A percentile compares a stretch with the other conserved stretches of the same genome.
Conservation (phyloP, 1,140 invertebrate genomes). For the Drosophila auraria region DNA sequence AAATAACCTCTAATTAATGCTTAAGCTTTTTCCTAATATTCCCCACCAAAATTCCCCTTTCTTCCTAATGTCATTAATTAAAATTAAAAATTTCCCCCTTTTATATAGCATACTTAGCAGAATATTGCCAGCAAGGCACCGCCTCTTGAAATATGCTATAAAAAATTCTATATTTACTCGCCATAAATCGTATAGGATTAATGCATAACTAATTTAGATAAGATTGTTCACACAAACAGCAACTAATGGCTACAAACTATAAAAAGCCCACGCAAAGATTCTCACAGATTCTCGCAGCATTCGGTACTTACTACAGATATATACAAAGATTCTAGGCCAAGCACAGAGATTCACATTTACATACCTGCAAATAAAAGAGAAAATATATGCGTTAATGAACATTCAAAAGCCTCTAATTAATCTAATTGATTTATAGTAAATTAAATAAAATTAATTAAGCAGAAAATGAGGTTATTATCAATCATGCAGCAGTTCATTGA, state of each 20-base stretch:
- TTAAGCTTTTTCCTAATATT: background rate
- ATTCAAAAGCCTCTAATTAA: slow-evolving; percentile 1
- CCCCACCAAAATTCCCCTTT: background rate
- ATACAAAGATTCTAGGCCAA: background rate
- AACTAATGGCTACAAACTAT: background rate
- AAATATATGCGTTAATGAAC: slow-evolving; percentile 6
- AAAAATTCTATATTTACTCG: background rate
- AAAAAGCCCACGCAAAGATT: slow-evolving; percentile 10
- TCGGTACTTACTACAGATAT: slow-evolving; percentile 18
- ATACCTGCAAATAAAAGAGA: slow-evolving; percentile 64
- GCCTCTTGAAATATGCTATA: slow-evolving; percentile 18
- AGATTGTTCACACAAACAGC: slow-evolving; percentile 10
- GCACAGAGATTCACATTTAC: slow-evolving; percentile 7
- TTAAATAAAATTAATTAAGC: background rate
- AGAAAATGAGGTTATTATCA: background rate
- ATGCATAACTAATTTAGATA: background rate
- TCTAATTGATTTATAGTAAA: slow-evolving; percentile 10
- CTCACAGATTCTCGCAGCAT: slow-evolving; percentile 1
- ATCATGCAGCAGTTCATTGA: slow-evolving; percentile 35
- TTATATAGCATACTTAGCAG: slow-evolving; percentile 38
- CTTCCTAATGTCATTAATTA: no score
- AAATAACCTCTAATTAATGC: no score
- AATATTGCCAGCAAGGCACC: background rate
- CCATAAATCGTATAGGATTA: slow-evolving; percentile 8
- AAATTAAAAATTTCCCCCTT: background rate